These are phyloP conservation scores for Verasper variegatus DNA, from an alignment of 2,113 vertebrate species.

Conservation along the genomic window DNA sequence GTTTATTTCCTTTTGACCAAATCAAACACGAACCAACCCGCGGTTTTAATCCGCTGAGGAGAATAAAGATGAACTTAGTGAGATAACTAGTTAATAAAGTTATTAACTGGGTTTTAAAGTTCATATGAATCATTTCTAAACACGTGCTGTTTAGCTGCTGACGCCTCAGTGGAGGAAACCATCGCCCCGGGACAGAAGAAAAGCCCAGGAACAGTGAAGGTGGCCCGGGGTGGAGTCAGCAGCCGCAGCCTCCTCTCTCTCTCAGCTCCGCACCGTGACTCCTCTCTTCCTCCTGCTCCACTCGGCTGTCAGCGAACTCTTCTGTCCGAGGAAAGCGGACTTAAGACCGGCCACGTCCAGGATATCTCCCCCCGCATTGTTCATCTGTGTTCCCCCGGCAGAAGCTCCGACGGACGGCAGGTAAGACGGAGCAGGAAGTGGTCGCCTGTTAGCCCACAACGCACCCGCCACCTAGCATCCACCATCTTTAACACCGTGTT, in stretches of 20 bases:
- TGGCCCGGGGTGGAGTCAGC: conserved; percentile 68
- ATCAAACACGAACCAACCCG: no score
- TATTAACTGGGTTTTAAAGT: not conserved
- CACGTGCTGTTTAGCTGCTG: not conserved
- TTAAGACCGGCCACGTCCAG: not conserved
- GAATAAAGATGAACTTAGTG: no score
- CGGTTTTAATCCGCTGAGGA: no score
- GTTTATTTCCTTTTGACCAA: no score
- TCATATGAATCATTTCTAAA: no score
- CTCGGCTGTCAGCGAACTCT: no score
- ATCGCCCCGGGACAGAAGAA: conserved; percentile 43
- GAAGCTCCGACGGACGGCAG: conserved; percentile 21
- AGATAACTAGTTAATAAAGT: no score
- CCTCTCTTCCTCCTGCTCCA: not conserved
- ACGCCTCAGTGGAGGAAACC: not conserved
- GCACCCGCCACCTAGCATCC: no score
- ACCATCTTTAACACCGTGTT: no score
- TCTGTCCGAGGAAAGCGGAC: not conserved
- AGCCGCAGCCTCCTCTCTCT: not conserved
- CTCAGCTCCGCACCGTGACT: conserved; percentile 1
- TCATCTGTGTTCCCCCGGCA: not conserved
- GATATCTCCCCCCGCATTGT: not conserved
- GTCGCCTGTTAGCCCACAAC: not conserved
- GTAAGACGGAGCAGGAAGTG: conserved; percentile 61
- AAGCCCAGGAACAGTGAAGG: not conserved